Evolutionary conservation across 2,797 vertebrate species (phyloP).

Genomic region (Lutjanus campechanus): DNA sequence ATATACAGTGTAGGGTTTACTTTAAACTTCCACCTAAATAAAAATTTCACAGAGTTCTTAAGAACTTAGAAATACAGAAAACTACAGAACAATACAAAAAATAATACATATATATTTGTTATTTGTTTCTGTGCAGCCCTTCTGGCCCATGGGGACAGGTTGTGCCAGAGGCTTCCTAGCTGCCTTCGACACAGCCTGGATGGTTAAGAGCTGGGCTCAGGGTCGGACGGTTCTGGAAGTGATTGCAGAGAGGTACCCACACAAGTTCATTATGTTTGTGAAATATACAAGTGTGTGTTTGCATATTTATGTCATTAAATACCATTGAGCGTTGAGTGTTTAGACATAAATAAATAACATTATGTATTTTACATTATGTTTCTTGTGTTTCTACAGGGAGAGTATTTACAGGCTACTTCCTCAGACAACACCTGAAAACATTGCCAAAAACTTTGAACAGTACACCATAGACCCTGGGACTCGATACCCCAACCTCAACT

Average conservation of each 20-base stretch:
- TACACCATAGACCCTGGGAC: constrained; percentile 96
- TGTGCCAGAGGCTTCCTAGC: constrained; percentile 97
- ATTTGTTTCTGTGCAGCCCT: constrained; percentile 87
- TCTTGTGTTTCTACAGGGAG: constrained; percentile 84
- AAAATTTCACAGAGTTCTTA: too few species aligned
- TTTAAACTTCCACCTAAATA: too few species aligned
- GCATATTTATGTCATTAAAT: neutral
- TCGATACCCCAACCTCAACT: constrained; percentile 96
- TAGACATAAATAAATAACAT: neutral
- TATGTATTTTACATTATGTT: neutral
- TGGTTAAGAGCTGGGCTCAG: constrained; percentile 96
- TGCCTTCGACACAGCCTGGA: constrained; percentile 97
- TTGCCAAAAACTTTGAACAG: constrained; percentile 97
- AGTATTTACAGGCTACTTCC: constrained; percentile 96
- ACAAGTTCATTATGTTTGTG: neutral
- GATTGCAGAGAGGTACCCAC: constrained; percentile 92
- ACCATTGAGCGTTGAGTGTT: neutral
- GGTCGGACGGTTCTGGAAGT: constrained; percentile 90
- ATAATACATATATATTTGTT: neutral
- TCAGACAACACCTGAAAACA: constrained; percentile 97
- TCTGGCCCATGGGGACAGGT: constrained; percentile 99
- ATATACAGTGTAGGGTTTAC: too few species aligned
- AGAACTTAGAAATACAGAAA: too few species aligned
- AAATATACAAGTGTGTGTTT: neutral
- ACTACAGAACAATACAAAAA: too few species aligned